Percentiles rank a stretch among this genome's conserved stretches.
These are phyloP conservation scores for Mesodorylaimus sp. DNA, from an alignment of 2,888 invertebrate species.

Conservation along the genomic window DNA sequence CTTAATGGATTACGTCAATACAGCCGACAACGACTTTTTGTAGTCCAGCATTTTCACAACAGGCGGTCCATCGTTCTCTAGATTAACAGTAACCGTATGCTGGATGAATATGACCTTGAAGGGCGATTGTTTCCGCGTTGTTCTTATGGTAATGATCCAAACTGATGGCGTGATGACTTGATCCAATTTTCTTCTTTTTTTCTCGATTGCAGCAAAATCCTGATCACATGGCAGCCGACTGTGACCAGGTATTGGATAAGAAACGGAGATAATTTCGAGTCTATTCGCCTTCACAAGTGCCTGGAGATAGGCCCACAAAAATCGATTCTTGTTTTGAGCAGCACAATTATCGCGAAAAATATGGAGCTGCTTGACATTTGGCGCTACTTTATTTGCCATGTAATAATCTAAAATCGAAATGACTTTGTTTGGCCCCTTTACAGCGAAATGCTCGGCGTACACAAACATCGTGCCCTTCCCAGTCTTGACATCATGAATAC, in stretches of 20 bases:
- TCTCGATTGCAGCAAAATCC: not conserved
- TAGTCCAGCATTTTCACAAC: not conserved
- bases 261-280: slow-evolving; percentile 1
- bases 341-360: not conserved
- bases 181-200: not conserved
- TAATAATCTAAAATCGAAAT: not conserved
- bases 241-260: not conserved
- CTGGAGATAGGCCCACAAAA: not conserved
- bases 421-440: not conserved
- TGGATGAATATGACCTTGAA: not conserved
- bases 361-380: not conserved
- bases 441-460: not conserved
- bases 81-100: not conserved
- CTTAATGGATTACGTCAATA: not conserved
- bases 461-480: slow-evolving; percentile 7
- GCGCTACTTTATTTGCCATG: not conserved
- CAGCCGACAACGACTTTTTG: not conserved
- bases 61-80: not conserved
- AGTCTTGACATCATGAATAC: slow-evolving; percentile 7
- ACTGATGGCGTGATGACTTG: not conserved
- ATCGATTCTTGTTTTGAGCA: not conserved
- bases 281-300: slow-evolving; percentile 1
- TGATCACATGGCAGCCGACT: not conserved
- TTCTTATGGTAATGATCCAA: not conserved
- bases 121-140: not conserved